Percentiles rank a stretch among this genome's conserved stretches.
phyloP scores from a whole-genome alignment of 30 jellyfish, hydroid and myxozoan species.

The Aurelia sp. region DNA sequence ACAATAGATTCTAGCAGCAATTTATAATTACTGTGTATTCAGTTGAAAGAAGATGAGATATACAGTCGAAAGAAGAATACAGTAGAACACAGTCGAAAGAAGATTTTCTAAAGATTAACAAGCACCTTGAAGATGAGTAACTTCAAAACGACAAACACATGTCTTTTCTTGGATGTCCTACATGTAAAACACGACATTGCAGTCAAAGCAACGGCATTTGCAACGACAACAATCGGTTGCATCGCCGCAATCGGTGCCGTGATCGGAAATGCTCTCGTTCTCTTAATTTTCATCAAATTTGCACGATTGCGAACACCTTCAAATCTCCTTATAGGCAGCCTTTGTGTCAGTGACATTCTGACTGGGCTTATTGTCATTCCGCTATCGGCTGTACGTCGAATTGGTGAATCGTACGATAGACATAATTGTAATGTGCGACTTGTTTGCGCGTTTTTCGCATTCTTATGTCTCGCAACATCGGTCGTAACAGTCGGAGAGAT shows the following conservation, averaged over 20 bases:
- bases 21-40: too few relatives aligned
- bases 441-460: conserved; percentile 65
- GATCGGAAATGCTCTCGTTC: conserved; percentile 42
- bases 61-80: too few relatives aligned
- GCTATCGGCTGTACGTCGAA: conserved; percentile 26
- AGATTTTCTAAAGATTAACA: too few relatives aligned
- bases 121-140: too few relatives aligned
- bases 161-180: conserved; percentile 41
- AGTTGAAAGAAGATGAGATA: too few relatives aligned
- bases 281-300: conserved; percentile 19
- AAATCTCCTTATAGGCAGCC: conserved; percentile 43
- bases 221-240: conserved; percentile 39
- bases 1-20: too few relatives aligned
- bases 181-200: conserved; percentile 36
- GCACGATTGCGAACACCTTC: conserved; percentile 66
- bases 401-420: conserved; percentile 39
- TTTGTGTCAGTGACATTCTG: conserved; percentile 43
- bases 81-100: too few relatives aligned
- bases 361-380: conserved; percentile 58
- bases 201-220: conserved; percentile 38
- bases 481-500: conserved; percentile 58
- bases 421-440: conserved; percentile 47
- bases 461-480: conserved; percentile 51
- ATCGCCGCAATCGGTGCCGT: conserved; percentile 41
- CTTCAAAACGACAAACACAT: not conserved